Base-by-base conservation (phyloP, 2,113 vertebrate species). In the Lamprologus callipterus region DNA sequence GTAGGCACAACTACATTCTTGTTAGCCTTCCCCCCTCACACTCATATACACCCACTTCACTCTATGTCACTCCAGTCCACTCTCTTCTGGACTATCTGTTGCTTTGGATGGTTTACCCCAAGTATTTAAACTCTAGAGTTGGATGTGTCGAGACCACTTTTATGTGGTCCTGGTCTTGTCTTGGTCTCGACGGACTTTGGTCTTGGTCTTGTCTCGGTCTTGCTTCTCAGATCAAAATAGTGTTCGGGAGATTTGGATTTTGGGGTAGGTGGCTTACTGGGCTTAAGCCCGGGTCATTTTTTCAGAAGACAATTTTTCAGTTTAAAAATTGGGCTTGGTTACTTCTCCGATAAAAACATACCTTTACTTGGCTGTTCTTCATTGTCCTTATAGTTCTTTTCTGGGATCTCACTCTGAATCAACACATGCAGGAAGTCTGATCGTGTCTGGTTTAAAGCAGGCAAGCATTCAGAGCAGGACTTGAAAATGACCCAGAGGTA, bases 391-490 rank as follows among this genome's bases (percentile, higher is more conserved):
- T 49, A 0, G 83, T 84, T 40, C 19, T 8, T 4, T 11, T 55
- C 47, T 31, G 93, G 91, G 2, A 94, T 96, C 91, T 98, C 97
- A 28, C 88, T 96, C 60, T 98, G 94, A 0, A 97, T 92, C 97
- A 98, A 95, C 80, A 98, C 93, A 88, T 97, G 97, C 91, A 98
- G 96, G 68, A 98, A 97, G 93, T 98, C 97, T 6, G 95, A 90
- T 55, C 3, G 35, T 23, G 65, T 47, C 68, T 21, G 40, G 40
- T 26, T 73, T 73, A 73, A 73, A 73, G 40, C 40, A 73, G 14
- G 4, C 28, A 17, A 60, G 28, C 28, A 33, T 75, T 75, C 40
- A 75, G 9, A 75, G 42, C 70, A 47, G 70, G 40, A 75, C 40
- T 3, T 47, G 40, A 75, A 75, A 73, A 47, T 26, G 16, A 63